Evolutionary conservation across 2,113 vertebrate species (phyloP).

Genomic region (Bostrychus sinensis): DNA sequence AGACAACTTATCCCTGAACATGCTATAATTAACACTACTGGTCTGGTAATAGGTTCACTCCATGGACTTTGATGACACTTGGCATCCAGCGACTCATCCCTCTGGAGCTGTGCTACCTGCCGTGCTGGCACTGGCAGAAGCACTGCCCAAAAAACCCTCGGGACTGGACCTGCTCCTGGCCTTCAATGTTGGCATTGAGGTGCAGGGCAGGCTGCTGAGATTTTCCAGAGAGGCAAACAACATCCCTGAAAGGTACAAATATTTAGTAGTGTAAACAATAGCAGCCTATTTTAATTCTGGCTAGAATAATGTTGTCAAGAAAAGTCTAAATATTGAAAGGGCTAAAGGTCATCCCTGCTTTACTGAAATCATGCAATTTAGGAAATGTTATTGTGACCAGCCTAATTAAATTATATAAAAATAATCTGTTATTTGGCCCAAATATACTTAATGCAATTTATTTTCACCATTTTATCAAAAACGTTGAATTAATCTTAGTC

Average conservation of each 20-base stretch:
- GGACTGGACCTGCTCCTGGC: slow-evolving; percentile 90
- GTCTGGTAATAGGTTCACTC: slow-evolving; percentile 84
- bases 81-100: slow-evolving; percentile 97
- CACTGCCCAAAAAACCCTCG: slow-evolving; percentile 77
- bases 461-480: no score
- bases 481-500: neutral
- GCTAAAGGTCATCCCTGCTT: neutral
- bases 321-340: neutral
- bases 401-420: no score
- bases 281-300: neutral
- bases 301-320: neutral
- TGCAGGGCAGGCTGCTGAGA: slow-evolving; percentile 88
- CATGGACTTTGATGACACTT: slow-evolving; percentile 97
- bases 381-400: neutral
- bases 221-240: slow-evolving; percentile 91
- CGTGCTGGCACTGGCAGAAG: slow-evolving; percentile 84
- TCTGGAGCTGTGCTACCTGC: slow-evolving; percentile 88
- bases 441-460: no score
- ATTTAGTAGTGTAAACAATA: no score
- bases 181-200: slow-evolving; percentile 91
- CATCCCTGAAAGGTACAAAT: slow-evolving; percentile 88
- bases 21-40: neutral
- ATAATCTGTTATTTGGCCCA: no score
- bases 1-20: neutral
- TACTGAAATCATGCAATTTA: neutral